Conservation (phyloP, 2,797 vertebrate species). For the Oophaga sylvatica region DNA sequence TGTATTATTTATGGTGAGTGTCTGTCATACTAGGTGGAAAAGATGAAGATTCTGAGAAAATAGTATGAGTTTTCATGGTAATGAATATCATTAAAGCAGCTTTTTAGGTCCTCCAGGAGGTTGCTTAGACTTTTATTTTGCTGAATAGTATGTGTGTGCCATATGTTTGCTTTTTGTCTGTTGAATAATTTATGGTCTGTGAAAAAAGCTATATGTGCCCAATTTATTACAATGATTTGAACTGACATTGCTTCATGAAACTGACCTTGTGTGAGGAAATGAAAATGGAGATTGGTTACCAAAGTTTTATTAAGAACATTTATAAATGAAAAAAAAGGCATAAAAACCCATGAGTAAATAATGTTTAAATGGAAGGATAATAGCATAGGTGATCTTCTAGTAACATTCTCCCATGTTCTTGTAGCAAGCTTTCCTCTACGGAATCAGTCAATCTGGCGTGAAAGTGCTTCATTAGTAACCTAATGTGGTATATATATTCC, state of each 20-base stretch:
- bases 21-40: neutral
- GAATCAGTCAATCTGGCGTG: neutral
- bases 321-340: neutral
- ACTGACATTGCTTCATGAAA: constrained; percentile 32
- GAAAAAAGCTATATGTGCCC: constrained; percentile 25
- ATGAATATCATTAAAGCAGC: constrained; percentile 5
- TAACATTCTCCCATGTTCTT: neutral
- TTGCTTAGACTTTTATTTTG: constrained; percentile 44
- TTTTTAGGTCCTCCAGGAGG: constrained; percentile 26
- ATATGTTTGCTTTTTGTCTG: constrained; percentile 34
- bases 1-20: neutral
- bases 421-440: neutral
- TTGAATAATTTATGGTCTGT: constrained; percentile 41
- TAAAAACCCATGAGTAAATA: constrained; percentile 29
- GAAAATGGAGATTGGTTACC: neutral
- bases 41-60: constrained; percentile 9
- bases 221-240: constrained; percentile 39
- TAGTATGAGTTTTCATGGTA: neutral
- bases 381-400: constrained; percentile 35
- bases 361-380: constrained; percentile 35
- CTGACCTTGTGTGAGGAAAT: constrained; percentile 32
- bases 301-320: constrained; percentile 5
- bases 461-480: constrained; percentile 11
- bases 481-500: neutral
- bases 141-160: constrained; percentile 23